These are phyloP conservation scores for Crotalus helleri DNA, from an alignment of 2,113 vertebrate genomes.

Conservation along the genomic window DNA sequence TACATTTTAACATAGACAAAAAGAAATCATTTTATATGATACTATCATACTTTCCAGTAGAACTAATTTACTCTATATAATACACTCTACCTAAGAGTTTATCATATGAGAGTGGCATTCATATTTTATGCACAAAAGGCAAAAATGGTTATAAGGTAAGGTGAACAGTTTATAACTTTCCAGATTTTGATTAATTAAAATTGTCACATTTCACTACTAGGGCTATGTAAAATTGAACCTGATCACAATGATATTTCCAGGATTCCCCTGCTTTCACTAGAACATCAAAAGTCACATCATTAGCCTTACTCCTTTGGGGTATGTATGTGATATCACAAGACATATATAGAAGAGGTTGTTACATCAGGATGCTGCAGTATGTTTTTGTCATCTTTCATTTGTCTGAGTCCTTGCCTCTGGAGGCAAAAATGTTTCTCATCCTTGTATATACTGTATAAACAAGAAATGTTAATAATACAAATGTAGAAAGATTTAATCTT, in stretches of 20 bases:
- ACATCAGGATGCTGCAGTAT: background rate
- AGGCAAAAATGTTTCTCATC: background rate
- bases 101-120: background rate
- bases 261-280: background rate
- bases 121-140: background rate
- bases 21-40: background rate
- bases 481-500: background rate
- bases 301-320: background rate
- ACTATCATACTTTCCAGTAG: background rate
- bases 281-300: background rate
- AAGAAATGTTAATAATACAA: background rate
- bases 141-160: background rate
- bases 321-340: background rate
- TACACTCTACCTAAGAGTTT: background rate
- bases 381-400: background rate
- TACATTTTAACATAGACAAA: background rate
- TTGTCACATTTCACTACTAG: background rate
- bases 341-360: background rate
- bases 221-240: background rate
- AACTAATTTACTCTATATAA: background rate
- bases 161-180: background rate
- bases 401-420: background rate
- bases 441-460: background rate
- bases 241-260: background rate
- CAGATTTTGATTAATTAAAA: background rate